Evolutionary conservation across 2,113 vertebrate species (phyloP), one percentile per base, ranked within the genome.

Genomic region (Mandrillus leucophaeus): DNA sequence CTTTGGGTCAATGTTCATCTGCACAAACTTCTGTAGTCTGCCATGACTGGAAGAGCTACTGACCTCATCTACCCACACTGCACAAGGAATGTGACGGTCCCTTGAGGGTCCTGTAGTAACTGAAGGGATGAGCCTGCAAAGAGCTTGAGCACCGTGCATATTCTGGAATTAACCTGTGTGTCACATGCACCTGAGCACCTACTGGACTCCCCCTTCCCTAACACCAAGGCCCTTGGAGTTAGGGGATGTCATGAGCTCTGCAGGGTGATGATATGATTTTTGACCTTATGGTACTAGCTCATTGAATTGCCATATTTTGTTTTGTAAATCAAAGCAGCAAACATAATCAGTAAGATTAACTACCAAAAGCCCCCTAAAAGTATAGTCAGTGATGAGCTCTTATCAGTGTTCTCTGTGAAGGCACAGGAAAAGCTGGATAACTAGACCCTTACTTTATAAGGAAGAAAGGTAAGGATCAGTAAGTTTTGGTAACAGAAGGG

Each of bases 131-230:
- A 11, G n/a, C 17, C 27, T 10, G 5, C 27, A 40, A 35, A 66
- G 70, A 16, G 1, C 4, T 13, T 25, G 25, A 17, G 7, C 1
- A 14, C 32, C 30, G n/a, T 13, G 0, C 1, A 1, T 66, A 35
- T 48, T 85, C 59, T 82, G 66, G 57, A 50, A 59, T 25, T 32
- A 38, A 25, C 18, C 14, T 1, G 0, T 16, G 5, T 5, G 11
- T 23, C 45, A 4, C n/a, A 13, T 12, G 17, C 1, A 9, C 18
- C 40, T 17, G 35, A n/a, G 35, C 8, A 18, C 10, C 16, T 0
- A 3, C 10, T 20, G 59, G 43, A 6, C 1, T 27, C 43, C 16
- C 4, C 1, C 0, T 55, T 48, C 5, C 4, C 32, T 35, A 2
- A 66, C 55, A 81, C 20, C 38, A 1, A 4, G 5, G 25, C 3